Evolutionary conservation across 2,797 vertebrate genomes (phyloP).

Genomic region (Rhadinocentrus ornatus): DNA sequence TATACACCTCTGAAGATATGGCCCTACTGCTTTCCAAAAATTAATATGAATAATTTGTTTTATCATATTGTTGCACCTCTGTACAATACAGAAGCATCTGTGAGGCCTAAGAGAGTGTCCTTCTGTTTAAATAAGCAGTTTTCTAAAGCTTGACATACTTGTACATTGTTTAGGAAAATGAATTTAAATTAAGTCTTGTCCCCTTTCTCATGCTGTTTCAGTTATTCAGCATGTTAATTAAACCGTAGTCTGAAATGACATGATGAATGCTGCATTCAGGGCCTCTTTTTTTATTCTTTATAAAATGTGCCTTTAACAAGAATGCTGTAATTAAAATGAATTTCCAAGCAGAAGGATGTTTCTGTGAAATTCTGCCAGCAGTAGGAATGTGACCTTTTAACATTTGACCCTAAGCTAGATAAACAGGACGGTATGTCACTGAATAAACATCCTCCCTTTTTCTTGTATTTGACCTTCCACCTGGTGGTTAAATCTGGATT

Average conservation of each 20-base stretch:
- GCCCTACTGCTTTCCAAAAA: neutral
- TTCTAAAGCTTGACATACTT: conserved; percentile 52
- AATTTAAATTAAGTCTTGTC: conserved; percentile 15
- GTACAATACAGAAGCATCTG: conserved; percentile 20
- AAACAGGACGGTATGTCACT: conserved; percentile 62
- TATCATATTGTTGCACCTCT: neutral
- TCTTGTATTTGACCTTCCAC: conserved; percentile 11
- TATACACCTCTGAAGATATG: neutral
- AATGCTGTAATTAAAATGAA: conserved; percentile 36
- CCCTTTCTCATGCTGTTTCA: conserved; percentile 2
- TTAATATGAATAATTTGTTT: neutral
- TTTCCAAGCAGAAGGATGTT: conserved; percentile 32
- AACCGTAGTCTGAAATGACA: conserved; percentile 2
- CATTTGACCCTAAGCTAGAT: conserved; percentile 72
- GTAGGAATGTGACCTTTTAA: conserved; percentile 80
- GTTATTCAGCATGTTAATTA: conserved; percentile 37
- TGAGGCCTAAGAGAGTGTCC: conserved; percentile 23
- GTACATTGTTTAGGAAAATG: conserved; percentile 42
- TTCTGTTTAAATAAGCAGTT: conserved; percentile 32
- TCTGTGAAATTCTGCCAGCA: conserved; percentile 57
- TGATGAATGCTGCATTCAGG: neutral
- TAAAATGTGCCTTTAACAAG: conserved; percentile 16
- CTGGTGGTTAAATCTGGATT: conserved; percentile 9
- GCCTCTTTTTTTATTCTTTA: neutral
- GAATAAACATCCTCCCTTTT: conserved; percentile 40